phyloP scores from a whole-genome alignment of 2,113 vertebrate genomes.

The Syrmaticus mikado region DNA sequence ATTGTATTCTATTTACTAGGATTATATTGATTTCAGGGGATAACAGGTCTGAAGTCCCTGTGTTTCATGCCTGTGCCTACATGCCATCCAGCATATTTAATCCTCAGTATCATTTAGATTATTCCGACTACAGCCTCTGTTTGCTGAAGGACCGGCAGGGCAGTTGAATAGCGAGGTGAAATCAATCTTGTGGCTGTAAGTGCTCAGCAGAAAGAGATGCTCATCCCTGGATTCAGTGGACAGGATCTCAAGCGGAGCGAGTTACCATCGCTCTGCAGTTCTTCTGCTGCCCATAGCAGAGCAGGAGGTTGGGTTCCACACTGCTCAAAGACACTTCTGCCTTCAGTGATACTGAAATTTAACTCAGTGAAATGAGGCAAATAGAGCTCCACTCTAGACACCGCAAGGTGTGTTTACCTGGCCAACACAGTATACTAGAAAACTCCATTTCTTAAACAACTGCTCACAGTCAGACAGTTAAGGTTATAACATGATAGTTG shows the following conservation, averaged over 20 bases:
- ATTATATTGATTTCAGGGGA: neutral
- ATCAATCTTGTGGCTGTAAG: neutral
- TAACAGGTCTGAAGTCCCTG: neutral
- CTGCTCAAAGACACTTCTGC: neutral
- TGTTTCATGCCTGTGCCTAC: neutral
- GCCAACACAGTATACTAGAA: neutral
- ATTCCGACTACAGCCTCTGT: neutral
- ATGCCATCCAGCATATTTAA: neutral
- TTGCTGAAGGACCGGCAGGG: neutral
- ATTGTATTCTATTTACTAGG: neutral
- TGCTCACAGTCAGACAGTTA: neutral
- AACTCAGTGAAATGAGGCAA: neutral
- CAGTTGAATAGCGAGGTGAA: neutral
- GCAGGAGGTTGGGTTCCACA: neutral
- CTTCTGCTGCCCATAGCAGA: neutral
- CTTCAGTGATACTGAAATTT: neutral
- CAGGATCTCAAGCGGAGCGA: neutral
- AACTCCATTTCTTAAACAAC: neutral
- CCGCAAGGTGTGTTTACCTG: neutral
- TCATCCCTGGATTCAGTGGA: neutral
- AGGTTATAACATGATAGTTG: neutral
- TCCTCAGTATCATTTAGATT: neutral
- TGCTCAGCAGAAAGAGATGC: neutral
- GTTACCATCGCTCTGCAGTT: neutral
- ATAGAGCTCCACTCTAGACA: neutral